Conservation (phyloP, 37 sponge, comb jelly and placozoan species). For the Ephydatia muelleri region DNA sequence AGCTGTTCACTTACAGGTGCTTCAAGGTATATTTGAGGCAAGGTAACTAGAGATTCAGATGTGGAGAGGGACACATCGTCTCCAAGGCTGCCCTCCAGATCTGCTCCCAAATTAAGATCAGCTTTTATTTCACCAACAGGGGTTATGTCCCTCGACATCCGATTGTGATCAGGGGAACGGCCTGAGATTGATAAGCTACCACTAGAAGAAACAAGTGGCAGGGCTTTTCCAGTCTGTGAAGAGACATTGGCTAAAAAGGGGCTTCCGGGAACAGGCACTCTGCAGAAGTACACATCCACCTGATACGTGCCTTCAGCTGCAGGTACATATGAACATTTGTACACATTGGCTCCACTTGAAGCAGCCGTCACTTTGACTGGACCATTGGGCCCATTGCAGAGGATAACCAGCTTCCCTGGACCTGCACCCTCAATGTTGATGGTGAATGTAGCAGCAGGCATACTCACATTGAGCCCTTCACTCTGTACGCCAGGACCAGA, state of each 20-base stretch:
- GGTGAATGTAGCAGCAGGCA: constrained; percentile 15
- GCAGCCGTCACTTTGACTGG: neutral
- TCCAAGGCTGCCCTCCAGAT: neutral
- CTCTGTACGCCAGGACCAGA: constrained; percentile 54
- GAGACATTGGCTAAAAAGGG: neutral
- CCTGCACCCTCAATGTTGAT: constrained; percentile 31
- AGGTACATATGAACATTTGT: constrained; percentile 17
- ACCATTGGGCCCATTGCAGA: constrained; percentile 1
- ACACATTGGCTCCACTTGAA: neutral
- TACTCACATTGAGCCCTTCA: constrained; percentile 29
- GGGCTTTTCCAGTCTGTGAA: neutral
- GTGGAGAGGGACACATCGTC: neutral
- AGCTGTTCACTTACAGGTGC: neutral
- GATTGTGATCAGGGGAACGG: neutral
- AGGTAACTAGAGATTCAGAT: neutral
- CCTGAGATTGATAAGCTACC: neutral
- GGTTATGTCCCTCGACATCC: neutral
- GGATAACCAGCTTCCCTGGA: neutral
- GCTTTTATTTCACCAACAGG: neutral
- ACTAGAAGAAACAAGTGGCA: neutral
- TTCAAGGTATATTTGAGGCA: neutral
- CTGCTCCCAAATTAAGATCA: neutral
- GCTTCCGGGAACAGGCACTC: neutral
- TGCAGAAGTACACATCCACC: neutral
- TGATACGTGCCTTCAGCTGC: neutral